Base-by-base conservation (phyloP, 2,888 invertebrate genomes). In the Aquatica leii region DNA sequence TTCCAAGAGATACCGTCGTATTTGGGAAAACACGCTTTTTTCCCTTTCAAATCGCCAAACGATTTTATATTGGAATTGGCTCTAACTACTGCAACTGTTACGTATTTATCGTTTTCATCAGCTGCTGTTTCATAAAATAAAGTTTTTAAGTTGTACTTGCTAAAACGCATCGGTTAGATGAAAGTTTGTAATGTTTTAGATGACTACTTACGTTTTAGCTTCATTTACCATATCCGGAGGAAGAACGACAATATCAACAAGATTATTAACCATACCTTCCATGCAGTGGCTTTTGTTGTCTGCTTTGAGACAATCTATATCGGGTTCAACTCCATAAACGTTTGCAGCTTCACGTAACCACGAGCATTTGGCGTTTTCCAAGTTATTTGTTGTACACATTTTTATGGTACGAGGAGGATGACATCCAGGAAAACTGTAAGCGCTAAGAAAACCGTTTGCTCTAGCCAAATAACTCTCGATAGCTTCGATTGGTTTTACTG, bases 11-110 rank as follows among this genome's bases (percentile, higher is more conserved):
- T 82, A 4, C 93, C 91, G 68, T 91, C 90, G 74, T 88, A 92
- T n/a, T 86, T 87, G 1, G 95, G 91, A 78, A 96, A 91, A 73
- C 93, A 93, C 0, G 92, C 92, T 41, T 87, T 87, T 68, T 88
- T 88, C 8, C 90, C 91, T 78, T 83, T 83, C 20, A 94, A 80
- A 73, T 92, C 91, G 50, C 83, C 78, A 67, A 94, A 84, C 11
- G 80, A 84, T 11, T 81, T 78, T 54, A 90, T 86, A 20, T 79
- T 77, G 0, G 89, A 84, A 72, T 86, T 82, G 14, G 14, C 53
- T 43, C 83, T 85, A 0, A 92, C 88, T 52, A 94, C 85, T 0
- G 91, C 91, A 0, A 89, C 87, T 0, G 91, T 86, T 17, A 87
- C 83, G 76, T 88, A 86, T 70, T 89, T 81, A 74, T 87, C 82